Evolutionary conservation across 1,140 invertebrate species (phyloP).

Genomic region (Cryptotermes secundus): DNA sequence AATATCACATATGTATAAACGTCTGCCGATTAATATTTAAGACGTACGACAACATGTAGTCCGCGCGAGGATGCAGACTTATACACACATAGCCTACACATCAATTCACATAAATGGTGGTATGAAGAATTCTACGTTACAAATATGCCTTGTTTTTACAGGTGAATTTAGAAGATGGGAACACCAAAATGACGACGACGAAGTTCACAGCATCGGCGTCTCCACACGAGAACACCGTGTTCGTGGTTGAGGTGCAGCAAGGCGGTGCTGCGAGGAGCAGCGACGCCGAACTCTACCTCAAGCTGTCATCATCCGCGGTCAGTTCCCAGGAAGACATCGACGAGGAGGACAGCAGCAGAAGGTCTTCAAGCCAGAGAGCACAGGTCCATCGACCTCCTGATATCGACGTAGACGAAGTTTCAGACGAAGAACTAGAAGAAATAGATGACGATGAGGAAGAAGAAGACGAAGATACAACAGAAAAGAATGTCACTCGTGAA

Average conservation of each 20-base stretch:
- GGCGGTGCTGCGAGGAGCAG: slow-evolving; percentile 38
- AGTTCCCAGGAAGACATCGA: slow-evolving; percentile 35
- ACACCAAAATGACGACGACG: slow-evolving; percentile 51
- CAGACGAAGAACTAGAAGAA: slow-evolving; percentile 49
- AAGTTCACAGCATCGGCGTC: slow-evolving; percentile 53
- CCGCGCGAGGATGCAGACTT: too few relatives aligned
- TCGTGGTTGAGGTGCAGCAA: slow-evolving; percentile 71
- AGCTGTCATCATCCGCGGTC: background rate
- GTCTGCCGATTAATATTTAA: too few relatives aligned
- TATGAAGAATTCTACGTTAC: too few relatives aligned
- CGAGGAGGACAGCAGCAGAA: slow-evolving; percentile 40
- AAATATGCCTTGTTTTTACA: too few relatives aligned
- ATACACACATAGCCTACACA: too few relatives aligned
- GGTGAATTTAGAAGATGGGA: slow-evolving; percentile 49
- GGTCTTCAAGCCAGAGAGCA: slow-evolving; percentile 53
- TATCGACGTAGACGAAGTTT: slow-evolving; percentile 47
- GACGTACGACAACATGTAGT: too few relatives aligned
- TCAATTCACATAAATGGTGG: too few relatives aligned
- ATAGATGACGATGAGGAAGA: slow-evolving; percentile 44
- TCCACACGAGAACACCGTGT: slow-evolving; percentile 50
- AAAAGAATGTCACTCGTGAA: background rate
- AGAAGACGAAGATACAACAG: slow-evolving; percentile 23
- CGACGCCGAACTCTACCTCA: background rate
- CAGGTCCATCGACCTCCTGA: slow-evolving; percentile 52
- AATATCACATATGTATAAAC: too few relatives aligned